phyloP scores from a whole-genome alignment of 2,113 vertebrate genomes.

The Emydocephalus ijimae region DNA sequence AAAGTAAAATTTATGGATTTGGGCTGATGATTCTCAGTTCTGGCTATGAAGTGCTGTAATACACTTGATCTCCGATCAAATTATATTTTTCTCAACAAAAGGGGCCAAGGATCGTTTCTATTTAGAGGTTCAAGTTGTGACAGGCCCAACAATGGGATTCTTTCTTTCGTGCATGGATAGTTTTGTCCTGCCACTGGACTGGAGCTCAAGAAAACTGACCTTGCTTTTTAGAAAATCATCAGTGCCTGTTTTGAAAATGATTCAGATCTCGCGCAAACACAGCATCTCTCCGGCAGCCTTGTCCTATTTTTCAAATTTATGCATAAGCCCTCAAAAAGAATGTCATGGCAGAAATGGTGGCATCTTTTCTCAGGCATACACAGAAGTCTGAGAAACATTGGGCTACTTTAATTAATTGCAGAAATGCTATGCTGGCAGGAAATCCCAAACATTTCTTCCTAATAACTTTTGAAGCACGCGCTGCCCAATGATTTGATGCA shows the following conservation, averaged over 20 bases:
- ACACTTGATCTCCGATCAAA: too few relatives aligned
- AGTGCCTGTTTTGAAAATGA: background rate
- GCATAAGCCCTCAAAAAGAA: background rate
- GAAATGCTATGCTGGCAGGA: background rate
- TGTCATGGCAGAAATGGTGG: background rate
- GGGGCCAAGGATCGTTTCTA: too few relatives aligned
- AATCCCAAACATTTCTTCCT: background rate
- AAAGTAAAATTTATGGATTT: too few relatives aligned
- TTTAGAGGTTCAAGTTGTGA: too few relatives aligned
- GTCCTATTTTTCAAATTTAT: background rate
- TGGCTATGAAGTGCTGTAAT: too few relatives aligned
- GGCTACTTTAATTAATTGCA: background rate
- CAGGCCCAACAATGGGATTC: background rate
- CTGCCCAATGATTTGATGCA: background rate
- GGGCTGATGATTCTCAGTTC: too few relatives aligned
- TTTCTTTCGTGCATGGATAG: background rate
- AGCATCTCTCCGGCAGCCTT: background rate
- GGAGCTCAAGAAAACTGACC: background rate
- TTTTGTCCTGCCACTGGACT: background rate
- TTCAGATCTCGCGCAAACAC: background rate
- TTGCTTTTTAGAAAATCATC: background rate
- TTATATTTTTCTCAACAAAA: too few relatives aligned
- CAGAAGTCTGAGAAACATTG: background rate
- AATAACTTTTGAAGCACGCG: background rate
- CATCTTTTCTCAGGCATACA: background rate